Percentiles rank a stretch among this genome's conserved stretches.
Conservation (phyloP, 1,140 invertebrate genomes). For the Magallana angulata region DNA sequence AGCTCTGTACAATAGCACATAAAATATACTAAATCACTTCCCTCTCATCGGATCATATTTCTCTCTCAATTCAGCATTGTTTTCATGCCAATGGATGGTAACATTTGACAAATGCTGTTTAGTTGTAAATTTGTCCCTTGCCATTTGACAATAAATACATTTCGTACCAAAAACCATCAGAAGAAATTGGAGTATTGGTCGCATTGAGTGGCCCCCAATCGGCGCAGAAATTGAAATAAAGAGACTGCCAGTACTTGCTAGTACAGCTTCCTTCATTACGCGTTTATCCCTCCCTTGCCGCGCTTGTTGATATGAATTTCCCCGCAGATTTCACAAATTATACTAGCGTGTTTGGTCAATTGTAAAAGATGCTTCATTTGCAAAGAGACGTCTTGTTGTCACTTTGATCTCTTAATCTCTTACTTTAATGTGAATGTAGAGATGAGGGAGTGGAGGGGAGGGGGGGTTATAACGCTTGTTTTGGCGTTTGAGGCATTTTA, state of each 20-base stretch:
- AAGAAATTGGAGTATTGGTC: background rate
- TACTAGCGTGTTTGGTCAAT: constrained; percentile 28
- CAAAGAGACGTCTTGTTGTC: background rate
- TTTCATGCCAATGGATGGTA: too few species aligned
- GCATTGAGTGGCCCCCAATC: background rate
- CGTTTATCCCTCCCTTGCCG: background rate
- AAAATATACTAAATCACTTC: too few species aligned
- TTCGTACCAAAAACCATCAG: too few species aligned
- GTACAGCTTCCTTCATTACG: background rate
- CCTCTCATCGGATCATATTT: too few species aligned
- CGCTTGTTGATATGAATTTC: background rate
- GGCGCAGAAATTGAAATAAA: constrained; percentile 16
- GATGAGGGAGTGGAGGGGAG: too few species aligned
- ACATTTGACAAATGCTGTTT: too few species aligned
- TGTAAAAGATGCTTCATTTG: constrained; percentile 12
- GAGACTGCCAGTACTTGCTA: background rate
- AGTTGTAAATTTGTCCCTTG: too few species aligned
- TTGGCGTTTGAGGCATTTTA: background rate
- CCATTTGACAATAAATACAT: too few species aligned
- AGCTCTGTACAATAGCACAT: too few species aligned
- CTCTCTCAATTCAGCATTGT: too few species aligned
- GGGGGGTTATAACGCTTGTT: background rate
- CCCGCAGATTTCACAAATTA: background rate
- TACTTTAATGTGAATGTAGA: background rate
- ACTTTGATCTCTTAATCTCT: background rate